Evolutionary conservation across 2,888 invertebrate species (phyloP), one percentile per base, ranked within the genome.

Genomic region (Sussaba pulchella): DNA sequence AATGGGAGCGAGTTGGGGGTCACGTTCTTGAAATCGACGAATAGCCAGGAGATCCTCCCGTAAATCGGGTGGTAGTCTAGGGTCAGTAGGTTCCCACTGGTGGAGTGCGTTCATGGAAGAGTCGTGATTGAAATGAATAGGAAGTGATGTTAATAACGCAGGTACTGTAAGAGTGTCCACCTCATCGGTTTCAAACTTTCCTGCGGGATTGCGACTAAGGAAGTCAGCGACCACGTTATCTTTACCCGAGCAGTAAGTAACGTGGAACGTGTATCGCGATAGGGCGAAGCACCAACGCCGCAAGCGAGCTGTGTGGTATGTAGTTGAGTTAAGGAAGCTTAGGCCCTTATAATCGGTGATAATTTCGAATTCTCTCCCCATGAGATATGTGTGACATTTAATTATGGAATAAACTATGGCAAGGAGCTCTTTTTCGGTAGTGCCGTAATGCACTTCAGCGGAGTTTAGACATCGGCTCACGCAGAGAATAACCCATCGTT

Each of bases 341-440:
- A 82, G 14, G 0, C 54, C 47, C 12, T 82, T 10, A 41, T 82
- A 76, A 19, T 83, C 81, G 2, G 80, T 81, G 0, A 80, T 57
- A 14, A 83, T 78, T 10, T 75, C 36, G 59, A 82, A 82, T 8
- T 45, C 0, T 1, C 2, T n/a, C 1, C 76, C 67, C 9, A 75
- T 31, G 0, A 78, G 26, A 45, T 78, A 81, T 0, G 36, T 41
- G 5, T 70, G 39, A 14, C 76, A 78, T 17, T 79, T 79, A 0
- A 36, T 12, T 0, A 81, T 12, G 1, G 74, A 52, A 17, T 81
- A 81, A 0, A 82, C 64, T 2, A 78, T 67, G 6, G 77, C 81
- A 2, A 81, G 17, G 1, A 81, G n/a, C 21, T 89, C 87, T 52
- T 85, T 85, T 82, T 88, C 87, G 0, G 86, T 81, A 0, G 82